Evolutionary conservation across 2,888 invertebrate genomes (phyloP).

Genomic region (Ellobium chinense): DNA sequence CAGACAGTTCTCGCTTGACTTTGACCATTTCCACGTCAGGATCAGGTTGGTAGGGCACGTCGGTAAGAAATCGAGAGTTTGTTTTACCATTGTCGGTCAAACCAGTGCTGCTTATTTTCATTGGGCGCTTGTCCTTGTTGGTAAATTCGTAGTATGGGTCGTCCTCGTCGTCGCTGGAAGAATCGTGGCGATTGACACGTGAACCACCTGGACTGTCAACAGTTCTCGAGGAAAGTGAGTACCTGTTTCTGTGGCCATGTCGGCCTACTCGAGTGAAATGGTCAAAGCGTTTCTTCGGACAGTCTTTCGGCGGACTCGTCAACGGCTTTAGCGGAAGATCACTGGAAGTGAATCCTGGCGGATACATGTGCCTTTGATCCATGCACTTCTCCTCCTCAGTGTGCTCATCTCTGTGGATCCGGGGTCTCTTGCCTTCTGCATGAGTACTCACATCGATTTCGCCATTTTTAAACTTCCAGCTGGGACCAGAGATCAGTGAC

Average conservation of each 20-base stretch:
- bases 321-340: not conserved
- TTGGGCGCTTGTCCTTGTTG: no score
- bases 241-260: no score
- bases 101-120: no score
- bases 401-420: not conserved
- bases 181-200: not conserved
- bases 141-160: no score
- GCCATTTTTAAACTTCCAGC: slow-evolving; percentile 14
- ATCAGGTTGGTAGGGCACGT: not conserved
- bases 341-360: not conserved
- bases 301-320: not conserved
- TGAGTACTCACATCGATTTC: slow-evolving; percentile 14
- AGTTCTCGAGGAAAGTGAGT: no score
- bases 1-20: not conserved
- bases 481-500: not conserved
- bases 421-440: not conserved
- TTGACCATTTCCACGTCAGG: not conserved
- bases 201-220: not conserved
- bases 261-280: not conserved
- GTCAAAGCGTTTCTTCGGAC: not conserved
- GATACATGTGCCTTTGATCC: not conserved
- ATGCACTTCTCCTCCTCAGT: not conserved
- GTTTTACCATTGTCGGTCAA: not conserved
- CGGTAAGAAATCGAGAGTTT: no score
- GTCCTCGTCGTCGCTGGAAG: not conserved